A percentile compares a stretch with the other conserved stretches of the same genome.
phyloP scores from a whole-genome alignment of 1,140 invertebrate species.

The Pseudomyrmex sp. region DNA sequence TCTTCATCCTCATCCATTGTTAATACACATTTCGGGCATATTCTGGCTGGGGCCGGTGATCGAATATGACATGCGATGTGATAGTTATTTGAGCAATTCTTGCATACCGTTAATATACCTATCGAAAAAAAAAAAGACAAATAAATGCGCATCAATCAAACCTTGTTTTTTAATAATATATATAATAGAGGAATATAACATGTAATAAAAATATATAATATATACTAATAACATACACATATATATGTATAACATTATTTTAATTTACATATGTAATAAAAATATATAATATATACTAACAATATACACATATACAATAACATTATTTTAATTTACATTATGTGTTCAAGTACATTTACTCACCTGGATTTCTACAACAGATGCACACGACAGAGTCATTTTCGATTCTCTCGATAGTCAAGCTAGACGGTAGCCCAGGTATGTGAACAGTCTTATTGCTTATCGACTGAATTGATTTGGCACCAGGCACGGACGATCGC shows the following conservation, averaged over 20 bases:
- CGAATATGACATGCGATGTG: conserved; percentile 85
- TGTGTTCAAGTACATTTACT: conserved; percentile 23
- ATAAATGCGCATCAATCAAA: not conserved
- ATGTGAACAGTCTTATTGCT: conserved; percentile 79
- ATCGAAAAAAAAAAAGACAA: not conserved
- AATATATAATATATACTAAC: not conserved
- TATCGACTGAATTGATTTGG: conserved; percentile 80
- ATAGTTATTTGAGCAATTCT: conserved; percentile 84
- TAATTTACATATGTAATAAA: not conserved
- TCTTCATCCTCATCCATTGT: conserved; percentile 62
- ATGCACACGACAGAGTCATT: conserved; percentile 83
- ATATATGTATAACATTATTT: no score
- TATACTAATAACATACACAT: no score
- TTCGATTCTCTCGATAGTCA: conserved; percentile 81
- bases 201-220: not conserved
- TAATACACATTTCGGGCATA: conserved; percentile 79
- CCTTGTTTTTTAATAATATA: not conserved
- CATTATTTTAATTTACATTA: no score
- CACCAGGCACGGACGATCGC: conserved; percentile 77
- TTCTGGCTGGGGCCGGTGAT: conserved; percentile 75
- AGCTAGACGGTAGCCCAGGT: conserved; percentile 79
- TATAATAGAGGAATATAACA: not conserved
- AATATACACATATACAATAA: not conserved
- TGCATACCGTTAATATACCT: conserved; percentile 84
- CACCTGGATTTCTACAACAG: conserved; percentile 84